phyloP scores from a whole-genome alignment of 2,113 vertebrate genomes.

The Epinephelus cyanopodus region DNA sequence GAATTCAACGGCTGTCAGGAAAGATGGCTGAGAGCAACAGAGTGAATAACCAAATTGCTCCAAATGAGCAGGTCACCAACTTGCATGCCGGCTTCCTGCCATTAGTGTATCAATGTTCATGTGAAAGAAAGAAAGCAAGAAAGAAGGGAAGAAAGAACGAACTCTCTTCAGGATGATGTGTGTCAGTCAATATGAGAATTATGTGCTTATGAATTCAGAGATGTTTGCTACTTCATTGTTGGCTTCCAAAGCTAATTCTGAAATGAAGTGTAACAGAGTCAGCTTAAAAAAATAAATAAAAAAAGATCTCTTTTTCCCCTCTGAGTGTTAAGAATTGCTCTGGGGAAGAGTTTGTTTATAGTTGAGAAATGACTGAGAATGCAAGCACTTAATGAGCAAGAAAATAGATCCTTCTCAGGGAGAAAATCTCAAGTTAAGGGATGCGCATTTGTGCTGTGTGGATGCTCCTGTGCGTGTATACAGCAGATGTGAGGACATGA shows the following conservation, averaged over 20 bases:
- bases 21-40: neutral
- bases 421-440: conserved; percentile 31
- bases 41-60: neutral
- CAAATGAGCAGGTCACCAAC: neutral
- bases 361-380: conserved; percentile 51
- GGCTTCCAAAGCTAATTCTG: conserved; percentile 34
- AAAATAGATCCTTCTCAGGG: conserved; percentile 47
- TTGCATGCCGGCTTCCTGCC: neutral
- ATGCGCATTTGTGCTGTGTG: conserved; percentile 1
- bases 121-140: neutral
- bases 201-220: neutral
- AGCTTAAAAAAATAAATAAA: conserved; percentile 19
- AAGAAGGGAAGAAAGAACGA: neutral
- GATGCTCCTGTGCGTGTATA: neutral
- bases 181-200: conserved; percentile 19
- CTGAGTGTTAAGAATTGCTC: conserved; percentile 47
- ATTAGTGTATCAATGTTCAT: neutral
- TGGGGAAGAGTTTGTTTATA: conserved; percentile 70
- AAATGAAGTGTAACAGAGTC: conserved; percentile 37
- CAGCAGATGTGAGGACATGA: neutral
- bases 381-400: conserved; percentile 69
- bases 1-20: neutral
- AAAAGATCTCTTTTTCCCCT: conserved; percentile 11
- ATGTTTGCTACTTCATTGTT: conserved; percentile 14
- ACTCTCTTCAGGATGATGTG: neutral